Base-by-base conservation (phyloP, 2,888 invertebrate species). In the Protophormia terraenovae region DNA sequence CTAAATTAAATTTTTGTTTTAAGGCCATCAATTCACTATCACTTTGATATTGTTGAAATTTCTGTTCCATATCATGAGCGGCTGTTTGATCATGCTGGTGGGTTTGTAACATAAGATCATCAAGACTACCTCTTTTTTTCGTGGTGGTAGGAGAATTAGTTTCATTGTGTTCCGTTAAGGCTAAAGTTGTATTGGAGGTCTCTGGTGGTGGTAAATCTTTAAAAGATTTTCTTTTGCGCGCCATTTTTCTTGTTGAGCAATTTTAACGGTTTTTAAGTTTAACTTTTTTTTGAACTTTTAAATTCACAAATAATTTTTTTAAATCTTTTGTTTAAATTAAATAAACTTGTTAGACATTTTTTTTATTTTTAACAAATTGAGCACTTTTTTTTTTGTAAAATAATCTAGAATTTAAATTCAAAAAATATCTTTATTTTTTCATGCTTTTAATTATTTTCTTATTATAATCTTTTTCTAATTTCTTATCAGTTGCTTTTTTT, bases 21-120 rank as follows among this genome's bases (percentile, higher is more conserved):
- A 75, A 71, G 55, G 82, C 83, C 38, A 84, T 62, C 35, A 84
- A 38, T 72, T 87, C 85, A 24, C 83, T 79, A 64, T 87, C 87
- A 66, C 80, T 80, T 73, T 80, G 72, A 35, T 75, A 79, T 80
- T 83, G 67, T 32, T 38, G 41, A n/a, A 53, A 4, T 67, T 71
- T 55, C 53, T 53, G 45, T 64, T 50, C 14, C 3, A 35, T 55
- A 32, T n/a, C n/a, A n/a, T n/a, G n/a, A n/a, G 62, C n/a, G 6
- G 38, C 0, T 19, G n/a, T 38, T 66, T 32, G 50, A 2, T 41
- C 14, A 12, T 29, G 41, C 27, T 45, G 35, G n/a, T 6, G 27
- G 27, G 24, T 64, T 10, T 50, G 41, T 22, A 73, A 16, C 50
- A 67, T 29, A 1, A 19, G 38, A 35, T 67, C 67, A 8, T 67